These are phyloP conservation scores for Scyliorhinus canicula DNA, from an alignment of 2,797 vertebrate species.

Conservation along the genomic window DNA sequence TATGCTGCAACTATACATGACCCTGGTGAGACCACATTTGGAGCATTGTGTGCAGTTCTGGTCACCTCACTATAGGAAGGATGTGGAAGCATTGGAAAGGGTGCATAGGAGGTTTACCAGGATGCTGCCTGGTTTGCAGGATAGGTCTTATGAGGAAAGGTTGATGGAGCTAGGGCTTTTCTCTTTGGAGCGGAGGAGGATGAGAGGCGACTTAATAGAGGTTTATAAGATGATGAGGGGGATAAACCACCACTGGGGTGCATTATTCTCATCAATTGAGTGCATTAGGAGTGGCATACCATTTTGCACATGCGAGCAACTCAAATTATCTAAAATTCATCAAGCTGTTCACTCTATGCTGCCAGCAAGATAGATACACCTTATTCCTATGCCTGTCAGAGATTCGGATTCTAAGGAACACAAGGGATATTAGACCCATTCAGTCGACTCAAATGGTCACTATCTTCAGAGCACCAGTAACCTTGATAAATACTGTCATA, in stretches of 20 bases:
- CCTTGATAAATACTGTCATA: background rate
- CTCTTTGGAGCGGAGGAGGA: no score
- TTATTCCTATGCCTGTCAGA: background rate
- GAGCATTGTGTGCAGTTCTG: no score
- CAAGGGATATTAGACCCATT: background rate
- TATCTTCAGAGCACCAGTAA: background rate
- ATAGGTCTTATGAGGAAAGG: no score
- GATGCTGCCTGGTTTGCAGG: no score
- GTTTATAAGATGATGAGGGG: no score
- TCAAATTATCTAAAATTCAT: background rate
- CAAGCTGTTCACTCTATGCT: background rate
- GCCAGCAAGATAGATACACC: background rate
- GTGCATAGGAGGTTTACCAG: no score
- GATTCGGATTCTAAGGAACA: background rate
- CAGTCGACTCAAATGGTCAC: background rate
- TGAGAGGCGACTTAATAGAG: no score
- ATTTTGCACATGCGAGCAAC: background rate
- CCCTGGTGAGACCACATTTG: no score
- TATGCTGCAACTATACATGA: no score
- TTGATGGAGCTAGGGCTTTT: no score
- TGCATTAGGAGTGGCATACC: background rate
- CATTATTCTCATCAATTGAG: background rate
- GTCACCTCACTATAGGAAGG: no score
- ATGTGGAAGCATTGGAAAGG: no score
- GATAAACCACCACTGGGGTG: background rate